Base-by-base conservation (phyloP, 2,888 invertebrate genomes). In the Eupelmus urozonus region DNA sequence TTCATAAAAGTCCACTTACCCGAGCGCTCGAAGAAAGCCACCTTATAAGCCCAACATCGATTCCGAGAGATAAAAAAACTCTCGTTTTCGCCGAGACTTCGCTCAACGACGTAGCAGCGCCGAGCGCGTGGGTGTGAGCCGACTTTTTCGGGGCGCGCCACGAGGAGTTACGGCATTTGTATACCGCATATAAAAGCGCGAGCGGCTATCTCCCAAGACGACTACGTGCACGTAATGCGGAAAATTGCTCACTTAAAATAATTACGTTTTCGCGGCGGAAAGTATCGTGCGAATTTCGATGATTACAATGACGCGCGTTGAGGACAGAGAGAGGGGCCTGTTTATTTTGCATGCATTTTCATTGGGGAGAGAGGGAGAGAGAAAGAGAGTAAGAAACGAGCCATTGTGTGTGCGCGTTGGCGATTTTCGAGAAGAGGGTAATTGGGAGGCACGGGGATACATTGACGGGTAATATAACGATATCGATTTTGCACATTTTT, bases 221-320 rank as follows among this genome's bases (percentile, higher is more conserved):
- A n/a, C 2, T 13, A 16, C 13, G 7, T 20, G 20, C 18, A 16
- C 1, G 20, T 70, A 74, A 78, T 74, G 60, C 66, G 69, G 71
- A 67, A 79, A 79, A 79, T 79, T 79, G 79, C 70, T 71, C 79
- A 79, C 79, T 79, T 79, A 75, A 79, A 75, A 71, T 79, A 75
- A 79, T 79, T 59, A 71, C 67, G 59, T 40, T 74, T 70, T 66
- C 25, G 70, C 34, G 62, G 53, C 11, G 78, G 57, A 53, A 51
- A 76, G 65, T 51, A 71, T 72, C 59, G 69, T 45, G 78, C 57
- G 73, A 73, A 73, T 63, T 69, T 59, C 69, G 63, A 65, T 34
- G 34, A 73, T 63, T 69, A 51, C 69, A 62, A 65, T 34, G 34
- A 18, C 20, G 62, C 27, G 5, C 18, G 18, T 4, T 13, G 11